Base-by-base conservation (phyloP, 2,888 invertebrate genomes). In the Empis stercorea region DNA sequence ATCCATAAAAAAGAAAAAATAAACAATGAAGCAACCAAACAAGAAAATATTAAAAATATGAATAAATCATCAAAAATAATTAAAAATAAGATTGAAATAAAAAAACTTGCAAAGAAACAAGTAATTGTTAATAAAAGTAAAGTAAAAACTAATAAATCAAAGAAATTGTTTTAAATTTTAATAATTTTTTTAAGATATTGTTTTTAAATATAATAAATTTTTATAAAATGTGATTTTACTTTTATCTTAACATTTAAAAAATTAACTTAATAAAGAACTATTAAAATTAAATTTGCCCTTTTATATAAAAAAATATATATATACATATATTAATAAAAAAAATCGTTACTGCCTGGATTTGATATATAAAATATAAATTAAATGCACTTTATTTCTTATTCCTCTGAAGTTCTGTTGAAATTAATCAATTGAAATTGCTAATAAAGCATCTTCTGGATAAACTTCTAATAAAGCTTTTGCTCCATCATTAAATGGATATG, bases 401-500 rank as follows among this genome's bases (percentile, higher is more conserved):
- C 23, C 23, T 7, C 23, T 9, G 5, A 27, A 7, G 7, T 27
- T 27, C 7, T 27, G 23, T 2, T 27, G 20, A 20, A 20, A 7
- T 27, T 27, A 27, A 9, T 27, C 23, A 9, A 27, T 27, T 27
- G 23, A 27, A 7, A 27, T 80, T 3, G 94, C 93, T 65, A 87
- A 76, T 1, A 99, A 73, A 0, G 89, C 82, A 67, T 97, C 95
- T 62, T 91, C 85, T 0, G 88, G 87, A 54, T 80, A 74, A 27
- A 87, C 81, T 69, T 93, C 88, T 13, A 99, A 69, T 10, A 81
- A 65, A 0, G 88, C 95, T 53, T 84, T 78, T 0, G 93, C 84
- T 2, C 97, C 97, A 62, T 93, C 91, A 68, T 95, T 96, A 69
- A 97, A 99, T 0, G 84, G 80, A 62, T 89, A 91, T 0, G 89